phyloP scores from a whole-genome alignment of 1,140 invertebrate genomes.

The Cherax destructor region DNA sequence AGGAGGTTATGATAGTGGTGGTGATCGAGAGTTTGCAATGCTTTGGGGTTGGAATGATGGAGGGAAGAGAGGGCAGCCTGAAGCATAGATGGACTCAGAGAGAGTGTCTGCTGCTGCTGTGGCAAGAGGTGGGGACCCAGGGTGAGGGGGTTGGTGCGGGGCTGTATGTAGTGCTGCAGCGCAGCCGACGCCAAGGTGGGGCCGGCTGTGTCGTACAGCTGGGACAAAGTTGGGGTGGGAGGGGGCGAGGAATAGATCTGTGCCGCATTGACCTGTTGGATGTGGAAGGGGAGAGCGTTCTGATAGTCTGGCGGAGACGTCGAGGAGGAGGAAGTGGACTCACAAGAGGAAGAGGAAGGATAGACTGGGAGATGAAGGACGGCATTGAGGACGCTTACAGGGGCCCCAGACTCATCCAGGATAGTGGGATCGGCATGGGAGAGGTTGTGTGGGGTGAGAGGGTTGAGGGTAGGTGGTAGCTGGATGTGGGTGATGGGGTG shows the following conservation, averaged over 20 bases:
- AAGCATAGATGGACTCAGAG: slow-evolving; percentile 58
- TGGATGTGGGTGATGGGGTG: slow-evolving; percentile 56
- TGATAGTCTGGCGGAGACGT: slow-evolving; percentile 66
- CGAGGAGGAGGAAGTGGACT: slow-evolving; percentile 57
- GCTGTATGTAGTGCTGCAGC: slow-evolving; percentile 66
- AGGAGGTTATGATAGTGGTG: slow-evolving; percentile 64
- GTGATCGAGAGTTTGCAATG: slow-evolving; percentile 18
- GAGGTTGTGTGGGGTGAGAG: slow-evolving; percentile 37
- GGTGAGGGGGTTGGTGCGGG: slow-evolving; percentile 60
- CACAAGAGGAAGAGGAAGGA: slow-evolving; percentile 50
- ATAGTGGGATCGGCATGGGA: slow-evolving; percentile 30
- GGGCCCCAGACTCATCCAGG: slow-evolving; percentile 24
- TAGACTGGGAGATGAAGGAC: slow-evolving; percentile 59
- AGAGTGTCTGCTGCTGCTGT: slow-evolving; percentile 52
- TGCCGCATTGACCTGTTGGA: slow-evolving; percentile 69
- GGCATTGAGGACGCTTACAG: slow-evolving; percentile 26
- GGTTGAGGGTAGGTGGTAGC: slow-evolving; percentile 41
- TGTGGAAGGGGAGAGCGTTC: slow-evolving; percentile 68
- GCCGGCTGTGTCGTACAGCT: slow-evolving; percentile 70
- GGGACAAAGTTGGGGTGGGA: slow-evolving; percentile 68
- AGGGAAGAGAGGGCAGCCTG: slow-evolving; percentile 59
- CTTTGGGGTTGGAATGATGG: slow-evolving; percentile 49
- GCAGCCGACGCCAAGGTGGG: slow-evolving; percentile 49
- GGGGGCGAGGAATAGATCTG: slow-evolving; percentile 71
- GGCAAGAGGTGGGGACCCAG: slow-evolving; percentile 39